Evolutionary conservation across 2,113 vertebrate species (phyloP).

Genomic region (Corydoras sp.): DNA sequence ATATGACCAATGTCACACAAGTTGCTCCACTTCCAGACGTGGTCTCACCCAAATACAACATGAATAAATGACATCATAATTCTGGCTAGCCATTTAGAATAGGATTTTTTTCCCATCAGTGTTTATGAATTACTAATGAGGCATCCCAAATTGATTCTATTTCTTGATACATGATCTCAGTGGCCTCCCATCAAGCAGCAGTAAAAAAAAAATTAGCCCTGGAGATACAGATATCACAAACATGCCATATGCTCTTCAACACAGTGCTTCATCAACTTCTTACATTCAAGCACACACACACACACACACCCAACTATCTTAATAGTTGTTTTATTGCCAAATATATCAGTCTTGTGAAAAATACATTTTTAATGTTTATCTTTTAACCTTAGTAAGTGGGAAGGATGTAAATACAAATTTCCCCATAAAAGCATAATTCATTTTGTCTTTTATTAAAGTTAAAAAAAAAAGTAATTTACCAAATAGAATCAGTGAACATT

Average conservation of each 20-base stretch:
- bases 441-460: conserved; percentile 23
- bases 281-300: not conserved
- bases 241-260: conserved; percentile 30
- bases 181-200: conserved; percentile 17
- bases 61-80: too few species aligned
- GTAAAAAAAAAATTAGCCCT: conserved; percentile 17
- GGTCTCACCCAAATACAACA: too few species aligned
- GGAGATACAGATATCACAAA: conserved; percentile 14
- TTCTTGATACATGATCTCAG: conserved; percentile 30
- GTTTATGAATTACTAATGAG: conserved; percentile 38
- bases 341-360: too few species aligned
- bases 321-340: not conserved
- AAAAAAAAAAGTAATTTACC: conserved; percentile 42
- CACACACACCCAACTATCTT: not conserved
- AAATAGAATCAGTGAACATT: conserved; percentile 42
- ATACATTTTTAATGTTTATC: too few species aligned
- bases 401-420: conserved; percentile 39
- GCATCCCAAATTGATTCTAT: conserved; percentile 7
- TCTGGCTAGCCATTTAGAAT: too few species aligned
- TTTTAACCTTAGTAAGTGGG: too few species aligned
- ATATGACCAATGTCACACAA: too few species aligned
- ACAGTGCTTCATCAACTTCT: conserved; percentile 6
- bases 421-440: conserved; percentile 31
- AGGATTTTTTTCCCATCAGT: not conserved
- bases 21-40: too few species aligned